These are phyloP conservation scores for Napeogenes inachia DNA, from an alignment of 2,888 invertebrate genomes.

Conservation along the genomic window DNA sequence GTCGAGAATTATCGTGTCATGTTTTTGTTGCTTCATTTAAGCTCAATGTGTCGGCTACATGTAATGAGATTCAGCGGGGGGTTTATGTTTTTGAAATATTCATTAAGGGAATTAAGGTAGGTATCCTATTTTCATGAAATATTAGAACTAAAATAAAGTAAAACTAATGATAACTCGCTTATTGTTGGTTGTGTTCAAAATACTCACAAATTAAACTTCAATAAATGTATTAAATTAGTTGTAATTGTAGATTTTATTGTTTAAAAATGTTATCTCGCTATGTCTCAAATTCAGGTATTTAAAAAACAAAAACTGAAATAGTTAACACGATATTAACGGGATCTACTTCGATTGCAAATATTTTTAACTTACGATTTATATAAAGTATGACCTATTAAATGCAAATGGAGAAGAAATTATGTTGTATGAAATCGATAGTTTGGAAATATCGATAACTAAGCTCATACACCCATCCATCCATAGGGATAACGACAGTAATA, in stretches of 20 bases:
- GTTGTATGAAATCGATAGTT: conserved; percentile 39
- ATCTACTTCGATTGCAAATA: too few species aligned
- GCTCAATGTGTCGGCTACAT: conserved; percentile 20
- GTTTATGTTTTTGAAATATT: background rate
- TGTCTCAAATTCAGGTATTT: too few species aligned
- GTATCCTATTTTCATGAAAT: too few species aligned
- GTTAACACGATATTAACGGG: too few species aligned
- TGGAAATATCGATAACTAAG: conserved; percentile 14
- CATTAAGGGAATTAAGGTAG: background rate
- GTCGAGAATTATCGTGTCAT: conserved; percentile 29
- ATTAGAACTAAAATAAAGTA: too few species aligned
- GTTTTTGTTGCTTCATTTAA: conserved; percentile 35
- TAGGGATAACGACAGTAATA: background rate
- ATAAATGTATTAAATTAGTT: too few species aligned
- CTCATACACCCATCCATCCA: background rate
- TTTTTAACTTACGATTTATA: background rate
- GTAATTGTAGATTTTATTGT: too few species aligned
- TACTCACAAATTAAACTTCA: too few species aligned
- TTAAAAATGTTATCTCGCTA: too few species aligned
- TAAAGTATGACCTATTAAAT: conserved; percentile 33
- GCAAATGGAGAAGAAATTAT: conserved; percentile 39
- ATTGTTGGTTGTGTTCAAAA: too few species aligned
- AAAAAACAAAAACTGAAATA: too few species aligned
- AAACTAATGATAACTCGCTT: too few species aligned
- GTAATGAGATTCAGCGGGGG: background rate